These are phyloP conservation scores for Armadillidium nasatum DNA, from an alignment of 1,140 invertebrate genomes.

Conservation along the genomic window DNA sequence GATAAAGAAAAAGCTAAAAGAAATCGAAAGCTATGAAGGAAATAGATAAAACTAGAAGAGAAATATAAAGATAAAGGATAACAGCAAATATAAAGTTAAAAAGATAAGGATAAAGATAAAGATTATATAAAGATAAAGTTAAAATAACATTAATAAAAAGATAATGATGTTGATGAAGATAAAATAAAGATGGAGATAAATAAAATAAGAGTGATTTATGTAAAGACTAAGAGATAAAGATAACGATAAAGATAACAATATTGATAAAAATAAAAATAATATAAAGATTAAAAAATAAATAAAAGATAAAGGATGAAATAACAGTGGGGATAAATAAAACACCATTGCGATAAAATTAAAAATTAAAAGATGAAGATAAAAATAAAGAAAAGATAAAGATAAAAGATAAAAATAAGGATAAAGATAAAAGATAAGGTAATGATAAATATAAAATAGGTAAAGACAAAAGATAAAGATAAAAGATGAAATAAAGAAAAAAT, in stretches of 20 bases:
- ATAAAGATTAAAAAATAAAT: too few species aligned
- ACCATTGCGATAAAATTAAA: background rate
- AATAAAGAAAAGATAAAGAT: background rate
- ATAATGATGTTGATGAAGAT: background rate
- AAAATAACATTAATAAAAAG: background rate
- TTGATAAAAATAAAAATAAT: background rate
- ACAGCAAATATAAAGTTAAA: background rate
- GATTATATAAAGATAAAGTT: background rate
- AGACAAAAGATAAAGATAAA: too few species aligned
- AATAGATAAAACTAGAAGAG: background rate
- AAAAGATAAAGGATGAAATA: background rate
- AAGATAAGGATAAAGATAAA: background rate
- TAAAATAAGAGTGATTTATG: background rate
- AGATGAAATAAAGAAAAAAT: too few species aligned
- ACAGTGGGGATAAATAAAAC: background rate
- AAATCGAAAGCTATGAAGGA: background rate
- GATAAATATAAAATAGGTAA: too few species aligned
- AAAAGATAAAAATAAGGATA: too few species aligned
- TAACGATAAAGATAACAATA: background rate
- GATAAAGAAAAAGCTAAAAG: background rate
- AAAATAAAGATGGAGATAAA: background rate
- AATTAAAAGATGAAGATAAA: background rate
- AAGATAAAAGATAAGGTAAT: too few species aligned
- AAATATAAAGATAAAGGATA: background rate
- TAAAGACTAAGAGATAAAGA: background rate